A percentile compares a stretch with the other conserved stretches of the same genome.
phyloP scores from a whole-genome alignment of 2,797 vertebrate species.

The Hirundo rustica region DNA sequence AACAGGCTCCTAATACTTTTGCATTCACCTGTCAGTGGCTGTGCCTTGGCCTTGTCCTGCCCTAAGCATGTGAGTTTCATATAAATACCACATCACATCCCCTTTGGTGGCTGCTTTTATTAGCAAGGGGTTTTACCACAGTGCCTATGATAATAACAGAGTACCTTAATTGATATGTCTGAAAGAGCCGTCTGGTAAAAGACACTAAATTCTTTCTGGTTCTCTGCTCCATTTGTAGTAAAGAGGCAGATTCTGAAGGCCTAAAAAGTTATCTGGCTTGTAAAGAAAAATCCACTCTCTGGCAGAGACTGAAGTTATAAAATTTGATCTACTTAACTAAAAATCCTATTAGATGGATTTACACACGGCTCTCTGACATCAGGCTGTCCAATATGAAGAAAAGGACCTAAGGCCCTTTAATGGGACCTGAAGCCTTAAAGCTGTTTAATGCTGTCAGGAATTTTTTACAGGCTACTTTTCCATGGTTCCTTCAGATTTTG shows the following conservation, averaged over 20 bases:
- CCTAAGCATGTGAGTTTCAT: background rate
- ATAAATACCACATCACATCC: background rate
- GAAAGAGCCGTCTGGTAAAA: background rate
- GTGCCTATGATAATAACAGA: background rate
- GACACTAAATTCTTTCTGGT: background rate
- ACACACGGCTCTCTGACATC: conserved; percentile 9
- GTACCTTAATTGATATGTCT: background rate
- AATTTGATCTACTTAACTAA: conserved; percentile 61
- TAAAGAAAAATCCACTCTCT: conserved; percentile 32
- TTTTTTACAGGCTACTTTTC: conserved; percentile 11
- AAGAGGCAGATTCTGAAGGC: background rate
- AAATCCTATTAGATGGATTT: conserved; percentile 67
- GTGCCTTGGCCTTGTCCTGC: background rate
- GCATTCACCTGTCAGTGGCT: background rate
- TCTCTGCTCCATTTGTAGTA: background rate
- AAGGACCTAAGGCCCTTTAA: conserved; percentile 12
- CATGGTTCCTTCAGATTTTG: background rate
- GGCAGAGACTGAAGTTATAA: conserved; percentile 4
- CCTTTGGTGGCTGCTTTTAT: background rate
- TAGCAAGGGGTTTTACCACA: background rate
- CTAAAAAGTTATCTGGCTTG: conserved; percentile 24
- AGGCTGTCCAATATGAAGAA: conserved; percentile 5
- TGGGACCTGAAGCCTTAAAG: background rate
- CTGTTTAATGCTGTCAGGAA: background rate
- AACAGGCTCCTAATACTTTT: background rate